A percentile compares a stretch with the other conserved stretches of the same genome.
Evolutionary conservation across 1,140 invertebrate species (phyloP).

Genomic region (Meloidogyne exigua): DNA sequence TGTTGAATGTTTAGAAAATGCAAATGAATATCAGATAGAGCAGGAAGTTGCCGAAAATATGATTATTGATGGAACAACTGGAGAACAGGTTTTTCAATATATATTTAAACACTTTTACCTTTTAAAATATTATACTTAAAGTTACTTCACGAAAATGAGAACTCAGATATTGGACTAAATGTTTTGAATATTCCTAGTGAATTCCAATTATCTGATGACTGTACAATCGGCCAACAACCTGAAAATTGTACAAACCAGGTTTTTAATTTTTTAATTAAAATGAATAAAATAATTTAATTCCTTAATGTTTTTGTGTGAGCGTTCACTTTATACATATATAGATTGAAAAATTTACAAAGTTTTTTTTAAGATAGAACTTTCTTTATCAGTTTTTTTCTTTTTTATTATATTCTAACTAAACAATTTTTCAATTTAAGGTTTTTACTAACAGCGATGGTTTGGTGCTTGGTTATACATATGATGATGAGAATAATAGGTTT

Average conservation of each 20-base stretch:
- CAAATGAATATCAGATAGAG: background rate
- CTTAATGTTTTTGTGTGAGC: no score
- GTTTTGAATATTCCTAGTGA: background rate
- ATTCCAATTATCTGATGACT: background rate
- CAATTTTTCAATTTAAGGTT: no score
- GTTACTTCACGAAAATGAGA: background rate
- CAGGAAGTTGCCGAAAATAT: background rate
- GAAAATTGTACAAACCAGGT: background rate
- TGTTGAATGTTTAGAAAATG: background rate
- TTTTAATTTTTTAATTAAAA: background rate
- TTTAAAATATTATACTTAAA: background rate
- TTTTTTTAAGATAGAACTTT: no score
- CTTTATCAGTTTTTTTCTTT: no score
- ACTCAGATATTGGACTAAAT: background rate
- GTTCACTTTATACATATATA: no score
- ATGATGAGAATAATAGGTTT: no score
- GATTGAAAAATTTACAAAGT: no score
- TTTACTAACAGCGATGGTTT: no score
- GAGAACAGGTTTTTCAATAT: background rate
- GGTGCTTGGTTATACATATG: no score
- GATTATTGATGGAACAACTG: background rate
- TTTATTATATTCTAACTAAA: no score
- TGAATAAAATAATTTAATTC: no score
- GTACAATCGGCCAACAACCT: background rate
- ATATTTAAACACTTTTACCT: no score